Evolutionary conservation across 2,113 vertebrate genomes (phyloP).

Genomic region (Silurus asotus): DNA sequence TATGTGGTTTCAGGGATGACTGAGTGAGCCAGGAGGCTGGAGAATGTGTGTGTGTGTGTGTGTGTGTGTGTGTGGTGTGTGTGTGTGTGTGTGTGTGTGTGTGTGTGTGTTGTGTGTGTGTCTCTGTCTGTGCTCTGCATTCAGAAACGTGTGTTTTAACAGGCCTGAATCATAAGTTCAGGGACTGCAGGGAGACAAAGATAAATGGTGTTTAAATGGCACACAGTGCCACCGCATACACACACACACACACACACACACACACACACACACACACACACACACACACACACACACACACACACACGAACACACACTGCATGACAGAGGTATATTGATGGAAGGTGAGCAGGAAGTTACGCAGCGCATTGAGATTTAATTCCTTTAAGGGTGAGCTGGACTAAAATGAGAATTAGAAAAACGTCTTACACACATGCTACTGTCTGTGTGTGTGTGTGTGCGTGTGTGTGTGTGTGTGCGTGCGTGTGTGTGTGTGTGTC

Average conservation of each 20-base stretch:
- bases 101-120: constrained; percentile 30
- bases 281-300: constrained; percentile 29
- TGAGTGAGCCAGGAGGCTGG: constrained; percentile 43
- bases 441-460: background rate
- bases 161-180: constrained; percentile 50
- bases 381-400: constrained; percentile 37
- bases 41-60: constrained; percentile 4
- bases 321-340: constrained; percentile 42
- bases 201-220: constrained; percentile 55
- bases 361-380: constrained; percentile 33
- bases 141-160: constrained; percentile 54
- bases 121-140: constrained; percentile 39
- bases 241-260: constrained; percentile 23
- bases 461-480: no score
- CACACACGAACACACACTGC: no score
- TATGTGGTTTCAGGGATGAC: constrained; percentile 48
- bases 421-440: background rate
- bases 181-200: constrained; percentile 49
- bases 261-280: constrained; percentile 14
- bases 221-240: constrained; percentile 23
- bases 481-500: background rate
- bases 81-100: background rate
- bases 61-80: constrained; percentile 11
- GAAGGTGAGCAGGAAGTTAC: constrained; percentile 41
- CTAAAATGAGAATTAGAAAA: constrained; percentile 29